Percentiles rank a stretch among this genome's conserved stretches.
Conservation (phyloP, 2,797 vertebrate genomes). For the Pseudomugil tenellus region DNA sequence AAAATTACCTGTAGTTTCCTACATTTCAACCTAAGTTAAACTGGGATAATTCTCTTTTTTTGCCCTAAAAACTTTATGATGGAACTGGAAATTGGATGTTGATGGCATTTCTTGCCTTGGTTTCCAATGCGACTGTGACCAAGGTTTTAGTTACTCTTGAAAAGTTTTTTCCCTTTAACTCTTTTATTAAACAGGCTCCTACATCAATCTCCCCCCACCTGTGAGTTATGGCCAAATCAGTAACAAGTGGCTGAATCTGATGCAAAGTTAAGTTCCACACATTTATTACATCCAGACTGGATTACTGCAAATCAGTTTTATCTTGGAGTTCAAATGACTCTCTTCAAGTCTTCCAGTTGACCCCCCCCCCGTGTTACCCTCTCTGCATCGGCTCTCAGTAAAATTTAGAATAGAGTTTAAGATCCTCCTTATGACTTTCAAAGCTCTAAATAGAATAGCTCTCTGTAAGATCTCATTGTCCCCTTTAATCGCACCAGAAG, state of each 20-base stretch:
- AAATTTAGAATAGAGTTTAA: background rate
- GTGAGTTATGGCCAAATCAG: background rate
- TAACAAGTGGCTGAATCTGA: background rate
- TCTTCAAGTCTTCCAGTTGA: background rate
- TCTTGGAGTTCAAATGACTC: background rate
- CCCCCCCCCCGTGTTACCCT: background rate
- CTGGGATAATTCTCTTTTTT: no score
- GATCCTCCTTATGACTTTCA: background rate
- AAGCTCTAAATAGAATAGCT: background rate
- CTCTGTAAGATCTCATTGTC: background rate
- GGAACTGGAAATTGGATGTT: no score
- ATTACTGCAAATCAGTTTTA: background rate
- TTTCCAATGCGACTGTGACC: no score
- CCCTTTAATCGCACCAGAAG: background rate
- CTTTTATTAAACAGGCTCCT: no score
- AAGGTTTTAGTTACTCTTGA: no score
- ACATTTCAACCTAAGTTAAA: no score
- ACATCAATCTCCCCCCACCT: no score
- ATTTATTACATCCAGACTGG: background rate
- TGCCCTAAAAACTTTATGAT: no score
- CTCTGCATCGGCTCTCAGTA: background rate
- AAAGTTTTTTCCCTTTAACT: no score
- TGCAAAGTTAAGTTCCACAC: background rate
- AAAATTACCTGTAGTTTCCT: no score
- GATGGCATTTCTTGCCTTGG: no score